These are phyloP conservation scores for Camponotus vicinus DNA, from an alignment of 1,140 invertebrate species.

Conservation along the genomic window DNA sequence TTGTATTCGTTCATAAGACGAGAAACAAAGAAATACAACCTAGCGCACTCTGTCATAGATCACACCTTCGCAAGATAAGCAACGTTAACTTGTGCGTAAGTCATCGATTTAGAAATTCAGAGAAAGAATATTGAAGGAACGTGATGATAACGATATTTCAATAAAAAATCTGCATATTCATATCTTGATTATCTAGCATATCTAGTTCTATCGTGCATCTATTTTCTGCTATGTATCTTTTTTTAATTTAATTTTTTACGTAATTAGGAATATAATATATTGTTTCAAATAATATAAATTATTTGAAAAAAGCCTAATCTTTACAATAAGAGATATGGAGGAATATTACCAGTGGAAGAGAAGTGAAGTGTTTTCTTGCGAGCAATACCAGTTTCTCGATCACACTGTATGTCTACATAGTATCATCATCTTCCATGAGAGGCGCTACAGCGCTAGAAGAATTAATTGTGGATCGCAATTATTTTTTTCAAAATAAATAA, in stretches of 20 bases:
- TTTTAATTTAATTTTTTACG: too few relatives aligned
- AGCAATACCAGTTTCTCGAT: neutral
- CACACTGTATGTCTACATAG: neutral
- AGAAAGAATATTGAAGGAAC: neutral
- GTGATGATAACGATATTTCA: neutral
- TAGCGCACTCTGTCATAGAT: slow-evolving; percentile 23
- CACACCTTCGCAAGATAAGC: neutral
- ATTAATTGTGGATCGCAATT: neutral
- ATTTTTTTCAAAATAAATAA: neutral
- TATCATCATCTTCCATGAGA: neutral
- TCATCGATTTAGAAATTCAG: neutral
- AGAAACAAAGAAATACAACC: neutral
- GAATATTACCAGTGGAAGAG: slow-evolving; percentile 9
- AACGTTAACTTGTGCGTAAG: neutral
- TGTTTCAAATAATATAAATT: neutral
- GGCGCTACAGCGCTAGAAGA: neutral
- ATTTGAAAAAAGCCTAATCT: neutral
- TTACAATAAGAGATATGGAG: neutral
- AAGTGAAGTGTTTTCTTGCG: neutral
- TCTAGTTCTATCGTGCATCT: neutral
- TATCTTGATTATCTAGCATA: neutral
- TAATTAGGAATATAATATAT: too few relatives aligned
- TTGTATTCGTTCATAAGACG: neutral
- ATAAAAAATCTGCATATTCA: neutral
- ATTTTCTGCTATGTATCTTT: neutral